Evolutionary conservation across 2,888 invertebrate genomes (phyloP).

Genomic region (Malthinus seriepunctatus): DNA sequence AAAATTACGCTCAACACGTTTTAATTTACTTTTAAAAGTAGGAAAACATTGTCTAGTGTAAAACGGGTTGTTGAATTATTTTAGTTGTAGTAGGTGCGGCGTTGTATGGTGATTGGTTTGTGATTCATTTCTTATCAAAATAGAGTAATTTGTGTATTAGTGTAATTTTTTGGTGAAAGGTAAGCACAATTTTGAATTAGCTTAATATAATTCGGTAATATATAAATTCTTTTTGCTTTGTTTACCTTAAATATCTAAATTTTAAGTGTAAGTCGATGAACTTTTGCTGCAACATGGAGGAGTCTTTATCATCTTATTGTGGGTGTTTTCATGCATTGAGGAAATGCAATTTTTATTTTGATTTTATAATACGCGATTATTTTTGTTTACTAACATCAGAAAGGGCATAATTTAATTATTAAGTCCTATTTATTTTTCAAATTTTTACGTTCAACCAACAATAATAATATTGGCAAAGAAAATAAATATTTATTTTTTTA

Average conservation of each 20-base stretch:
- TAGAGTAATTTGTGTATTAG: slow-evolving; percentile 30
- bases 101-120: slow-evolving; percentile 28
- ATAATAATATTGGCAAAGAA: background rate
- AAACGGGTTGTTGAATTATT: background rate
- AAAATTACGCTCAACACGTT: background rate
- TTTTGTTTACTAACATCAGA: background rate
- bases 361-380: background rate
- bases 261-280: slow-evolving; percentile 41
- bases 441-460: background rate
- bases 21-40: background rate
- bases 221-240: no score
- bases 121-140: slow-evolving; percentile 34
- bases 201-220: slow-evolving; percentile 1
- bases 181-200: slow-evolving; percentile 30
- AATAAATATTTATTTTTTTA: slow-evolving; percentile 32
- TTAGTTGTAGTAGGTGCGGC: slow-evolving; percentile 41
- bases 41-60: background rate
- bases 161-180: slow-evolving; percentile 45
- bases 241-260: background rate
- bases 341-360: slow-evolving; percentile 10
- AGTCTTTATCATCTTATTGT: slow-evolving; percentile 44
- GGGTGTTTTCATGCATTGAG: slow-evolving; percentile 32
- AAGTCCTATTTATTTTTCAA: background rate
- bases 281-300: slow-evolving; percentile 50
- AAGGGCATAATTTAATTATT: background rate